phyloP scores from a whole-genome alignment of 2,113 vertebrate genomes.

The Paramisgurnus dabryanus region DNA sequence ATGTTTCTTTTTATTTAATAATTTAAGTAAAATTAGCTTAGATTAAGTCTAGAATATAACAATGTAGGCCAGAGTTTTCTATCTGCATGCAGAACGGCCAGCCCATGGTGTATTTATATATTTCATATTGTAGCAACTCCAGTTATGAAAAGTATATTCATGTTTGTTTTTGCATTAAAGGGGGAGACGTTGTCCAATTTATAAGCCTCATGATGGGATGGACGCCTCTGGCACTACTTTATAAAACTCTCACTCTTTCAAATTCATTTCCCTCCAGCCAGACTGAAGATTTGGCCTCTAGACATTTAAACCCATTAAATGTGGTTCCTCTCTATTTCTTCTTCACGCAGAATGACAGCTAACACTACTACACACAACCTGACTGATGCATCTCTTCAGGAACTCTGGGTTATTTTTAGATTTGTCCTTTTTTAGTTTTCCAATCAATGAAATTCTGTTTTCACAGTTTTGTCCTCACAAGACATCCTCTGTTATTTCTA shows the following conservation, averaged over 20 bases:
- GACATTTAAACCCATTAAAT: slow-evolving; percentile 32
- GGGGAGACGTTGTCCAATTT: neutral
- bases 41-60: too few relatives aligned
- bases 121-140: neutral
- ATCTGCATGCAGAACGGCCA: too few relatives aligned
- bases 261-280: slow-evolving; percentile 7
- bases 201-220: slow-evolving; percentile 16
- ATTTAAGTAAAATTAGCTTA: too few relatives aligned
- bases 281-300: slow-evolving; percentile 12
- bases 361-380: slow-evolving; percentile 17
- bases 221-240: slow-evolving; percentile 18
- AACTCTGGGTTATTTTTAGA: slow-evolving; percentile 24
- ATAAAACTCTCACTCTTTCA: slow-evolving; percentile 16
- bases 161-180: neutral
- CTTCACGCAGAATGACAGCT: slow-evolving; percentile 24
- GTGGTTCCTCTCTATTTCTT: slow-evolving; percentile 13
- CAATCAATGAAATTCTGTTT: slow-evolving; percentile 40
- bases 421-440: slow-evolving; percentile 14
- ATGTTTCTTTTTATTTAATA: too few relatives aligned
- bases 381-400: slow-evolving; percentile 17
- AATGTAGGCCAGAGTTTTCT: too few relatives aligned
- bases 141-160: neutral
- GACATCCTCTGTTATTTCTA: slow-evolving; percentile 20
- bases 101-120: too few relatives aligned
- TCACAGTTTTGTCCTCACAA: slow-evolving; percentile 25